These are phyloP conservation scores for Sialis fuliginosa DNA, from an alignment of 2,888 invertebrate species.

Conservation along the genomic window DNA sequence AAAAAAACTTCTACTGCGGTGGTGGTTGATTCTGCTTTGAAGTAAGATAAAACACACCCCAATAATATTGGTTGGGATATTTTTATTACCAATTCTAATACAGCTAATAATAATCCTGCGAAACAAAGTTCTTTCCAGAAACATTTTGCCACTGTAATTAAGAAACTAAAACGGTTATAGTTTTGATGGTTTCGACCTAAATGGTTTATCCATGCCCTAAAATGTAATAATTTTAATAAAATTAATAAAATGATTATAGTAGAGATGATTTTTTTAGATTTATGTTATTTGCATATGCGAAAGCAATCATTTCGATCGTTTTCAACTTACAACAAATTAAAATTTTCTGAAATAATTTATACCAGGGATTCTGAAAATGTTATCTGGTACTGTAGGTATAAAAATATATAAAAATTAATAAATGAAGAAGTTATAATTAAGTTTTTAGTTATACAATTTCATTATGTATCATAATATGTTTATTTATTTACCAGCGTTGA, in stretches of 20 bases:
- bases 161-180: slow-evolving; percentile 40
- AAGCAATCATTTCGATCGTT: too few relatives aligned
- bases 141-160: slow-evolving; percentile 43
- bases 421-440: too few relatives aligned
- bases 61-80: slow-evolving; percentile 47
- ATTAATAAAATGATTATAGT: neutral
- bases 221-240: slow-evolving; percentile 12
- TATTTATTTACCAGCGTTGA: too few relatives aligned
- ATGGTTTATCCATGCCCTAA: slow-evolving; percentile 39
- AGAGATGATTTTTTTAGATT: too few relatives aligned
- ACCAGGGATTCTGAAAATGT: too few relatives aligned
- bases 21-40: slow-evolving; percentile 30
- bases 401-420: too few relatives aligned
- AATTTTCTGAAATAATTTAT: too few relatives aligned
- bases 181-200: slow-evolving; percentile 32
- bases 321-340: too few relatives aligned
- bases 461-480: too few relatives aligned
- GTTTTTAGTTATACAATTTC: too few relatives aligned
- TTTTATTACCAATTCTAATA: slow-evolving; percentile 37
- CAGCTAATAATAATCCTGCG: slow-evolving; percentile 40
- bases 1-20: slow-evolving; percentile 37
- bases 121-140: slow-evolving; percentile 47
- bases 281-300: too few relatives aligned
- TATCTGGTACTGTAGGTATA: too few relatives aligned
- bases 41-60: slow-evolving; percentile 46